Evolutionary conservation across 2,113 vertebrate species (phyloP).

Genomic region (Neolamprologus brichardi): DNA sequence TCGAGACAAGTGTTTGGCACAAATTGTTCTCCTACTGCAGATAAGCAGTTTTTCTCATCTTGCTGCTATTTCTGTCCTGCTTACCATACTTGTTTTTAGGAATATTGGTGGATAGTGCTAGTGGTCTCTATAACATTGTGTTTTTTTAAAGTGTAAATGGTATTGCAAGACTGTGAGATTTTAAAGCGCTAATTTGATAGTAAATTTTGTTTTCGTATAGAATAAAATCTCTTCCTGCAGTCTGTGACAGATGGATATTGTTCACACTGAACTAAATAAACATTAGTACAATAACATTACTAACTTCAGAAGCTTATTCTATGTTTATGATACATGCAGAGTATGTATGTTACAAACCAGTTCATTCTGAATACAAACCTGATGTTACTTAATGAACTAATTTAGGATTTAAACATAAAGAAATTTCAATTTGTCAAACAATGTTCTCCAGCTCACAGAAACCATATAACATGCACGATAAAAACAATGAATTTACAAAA

Average conservation of each 20-base stretch:
- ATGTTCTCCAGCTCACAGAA: background rate
- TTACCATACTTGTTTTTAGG: background rate
- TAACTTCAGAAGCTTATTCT: background rate
- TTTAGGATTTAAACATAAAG: background rate
- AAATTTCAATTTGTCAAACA: background rate
- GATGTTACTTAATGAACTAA: background rate
- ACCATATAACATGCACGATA: background rate
- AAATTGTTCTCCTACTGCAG: background rate
- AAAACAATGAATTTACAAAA: background rate
- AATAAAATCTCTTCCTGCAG: background rate
- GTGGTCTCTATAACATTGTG: background rate
- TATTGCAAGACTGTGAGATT: background rate
- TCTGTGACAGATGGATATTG: background rate
- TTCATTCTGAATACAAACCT: background rate
- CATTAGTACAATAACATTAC: background rate
- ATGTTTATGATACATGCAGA: background rate
- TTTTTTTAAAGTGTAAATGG: background rate
- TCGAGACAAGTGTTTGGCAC: rapidly evolving
- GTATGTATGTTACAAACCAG: background rate
- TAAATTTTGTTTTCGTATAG: background rate
- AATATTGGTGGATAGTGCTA: background rate
- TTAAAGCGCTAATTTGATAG: background rate
- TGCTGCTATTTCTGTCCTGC: background rate
- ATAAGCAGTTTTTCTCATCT: background rate
- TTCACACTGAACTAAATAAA: background rate